Conservation (phyloP, 2,113 vertebrate species). For the Hirundichthys speculiger region DNA sequence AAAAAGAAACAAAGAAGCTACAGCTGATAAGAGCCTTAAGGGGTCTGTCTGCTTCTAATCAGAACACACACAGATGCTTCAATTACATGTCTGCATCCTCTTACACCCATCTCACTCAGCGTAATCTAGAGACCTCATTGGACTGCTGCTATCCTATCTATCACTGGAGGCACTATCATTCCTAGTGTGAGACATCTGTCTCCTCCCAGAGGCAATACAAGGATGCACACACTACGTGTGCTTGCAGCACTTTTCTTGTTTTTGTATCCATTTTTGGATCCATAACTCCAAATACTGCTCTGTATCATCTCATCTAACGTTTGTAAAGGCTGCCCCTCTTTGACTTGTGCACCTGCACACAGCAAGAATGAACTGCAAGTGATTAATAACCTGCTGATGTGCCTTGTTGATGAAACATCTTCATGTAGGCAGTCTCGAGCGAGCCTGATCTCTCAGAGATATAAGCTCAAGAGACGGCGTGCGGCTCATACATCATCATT, state of each 20-base stretch:
- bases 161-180: slow-evolving; percentile 72
- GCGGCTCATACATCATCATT: slow-evolving; percentile 40
- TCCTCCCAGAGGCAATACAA: slow-evolving; percentile 59
- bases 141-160: slow-evolving; percentile 62
- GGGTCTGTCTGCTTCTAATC: slow-evolving; percentile 70
- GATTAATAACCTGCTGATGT: no score
- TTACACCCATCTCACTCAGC: slow-evolving; percentile 32
- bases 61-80: slow-evolving; percentile 52
- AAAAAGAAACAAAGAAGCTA: slow-evolving; percentile 64
- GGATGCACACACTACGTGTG: slow-evolving; percentile 40
- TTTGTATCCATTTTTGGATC: slow-evolving; percentile 10
- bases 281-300: background rate
- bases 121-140: slow-evolving; percentile 48
- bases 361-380: no score
- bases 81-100: slow-evolving; percentile 51
- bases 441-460: slow-evolving; percentile 24
- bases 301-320: slow-evolving; percentile 7
- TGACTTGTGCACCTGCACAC: no score
- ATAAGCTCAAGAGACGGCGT: slow-evolving; percentile 18
- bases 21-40: slow-evolving; percentile 72
- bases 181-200: slow-evolving; percentile 75
- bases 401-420: background rate
- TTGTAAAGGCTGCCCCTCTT: background rate
- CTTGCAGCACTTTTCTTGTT: slow-evolving; percentile 44
- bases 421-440: slow-evolving; percentile 3